Conservation (phyloP, 1,140 invertebrate species). For the Brachionus calyciflorus region DNA sequence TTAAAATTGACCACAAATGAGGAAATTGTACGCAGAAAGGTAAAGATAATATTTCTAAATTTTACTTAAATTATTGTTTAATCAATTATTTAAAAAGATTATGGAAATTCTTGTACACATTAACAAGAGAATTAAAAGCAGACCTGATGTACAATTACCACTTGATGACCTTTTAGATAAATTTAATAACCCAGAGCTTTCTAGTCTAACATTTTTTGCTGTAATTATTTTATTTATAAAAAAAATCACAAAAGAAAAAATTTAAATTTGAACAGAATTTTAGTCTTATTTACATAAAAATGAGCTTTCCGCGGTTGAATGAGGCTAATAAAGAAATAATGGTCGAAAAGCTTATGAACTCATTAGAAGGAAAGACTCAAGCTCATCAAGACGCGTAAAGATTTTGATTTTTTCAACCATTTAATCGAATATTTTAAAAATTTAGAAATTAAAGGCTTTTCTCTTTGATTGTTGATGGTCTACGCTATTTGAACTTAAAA, state of each 20-base stretch:
- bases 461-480: constrained; percentile 31
- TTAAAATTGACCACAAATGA: constrained; percentile 79
- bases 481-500: constrained; percentile 12
- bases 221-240: constrained; percentile 19
- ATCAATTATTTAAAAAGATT: constrained; percentile 64
- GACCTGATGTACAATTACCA: constrained; percentile 77
- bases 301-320: constrained; percentile 79
- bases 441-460: constrained; percentile 3
- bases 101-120: constrained; percentile 89
- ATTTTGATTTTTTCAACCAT: not conserved
- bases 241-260: constrained; percentile 21
- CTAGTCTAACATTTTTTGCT: constrained; percentile 66
- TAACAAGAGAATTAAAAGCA: constrained; percentile 80
- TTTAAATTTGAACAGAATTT: constrained; percentile 73
- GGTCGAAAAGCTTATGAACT: constrained; percentile 72
- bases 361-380: constrained; percentile 75
- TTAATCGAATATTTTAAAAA: not conserved
- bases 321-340: constrained; percentile 73
- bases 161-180: constrained; percentile 77
- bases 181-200: constrained; percentile 74
- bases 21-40: constrained; percentile 79
- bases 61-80: not conserved
- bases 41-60: constrained; percentile 52
- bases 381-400: constrained; percentile 79
- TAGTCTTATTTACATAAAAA: constrained; percentile 85